Conservation (phyloP, 1,140 invertebrate genomes). For the Drosophila orosa region DNA sequence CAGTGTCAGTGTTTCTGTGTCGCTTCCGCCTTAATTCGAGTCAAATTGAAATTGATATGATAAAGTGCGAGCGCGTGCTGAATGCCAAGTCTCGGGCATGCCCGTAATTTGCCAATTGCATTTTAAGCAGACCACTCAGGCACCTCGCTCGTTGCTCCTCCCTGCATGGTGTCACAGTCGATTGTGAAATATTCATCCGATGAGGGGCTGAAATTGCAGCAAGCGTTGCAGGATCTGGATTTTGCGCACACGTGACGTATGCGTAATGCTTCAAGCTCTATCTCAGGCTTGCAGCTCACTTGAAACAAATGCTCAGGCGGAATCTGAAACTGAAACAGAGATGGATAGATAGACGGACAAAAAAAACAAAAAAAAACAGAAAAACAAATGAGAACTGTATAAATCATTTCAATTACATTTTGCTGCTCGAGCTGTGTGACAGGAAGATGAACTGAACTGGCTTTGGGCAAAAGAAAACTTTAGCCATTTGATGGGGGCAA, state of each 20-base stretch:
- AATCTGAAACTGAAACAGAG: conserved; percentile 6
- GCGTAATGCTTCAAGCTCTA: conserved; percentile 31
- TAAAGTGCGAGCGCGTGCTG: conserved; percentile 56
- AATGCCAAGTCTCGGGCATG: conserved; percentile 56
- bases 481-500: conserved; percentile 17
- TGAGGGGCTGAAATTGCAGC: conserved; percentile 23
- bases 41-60: conserved; percentile 79
- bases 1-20: conserved; percentile 26
- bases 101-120: conserved; percentile 76
- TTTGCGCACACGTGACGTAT: conserved; percentile 38
- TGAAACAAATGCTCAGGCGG: conserved; percentile 2
- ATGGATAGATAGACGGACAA: not conserved
- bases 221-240: conserved; percentile 12
- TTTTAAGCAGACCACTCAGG: conserved; percentile 64
- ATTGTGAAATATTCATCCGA: conserved; percentile 39
- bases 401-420: conserved; percentile 82
- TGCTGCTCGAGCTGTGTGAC: conserved; percentile 72
- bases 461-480: conserved; percentile 32
- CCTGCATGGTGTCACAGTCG: conserved; percentile 34
- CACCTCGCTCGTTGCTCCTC: conserved; percentile 4
- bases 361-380: not conserved
- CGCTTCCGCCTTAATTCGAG: conserved; percentile 45
- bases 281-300: conserved; percentile 11
- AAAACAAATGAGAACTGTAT: conserved; percentile 68
- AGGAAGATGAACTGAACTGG: conserved; percentile 70